phyloP scores from a whole-genome alignment of 2,888 invertebrate species.

The Pinctada fucata region DNA sequence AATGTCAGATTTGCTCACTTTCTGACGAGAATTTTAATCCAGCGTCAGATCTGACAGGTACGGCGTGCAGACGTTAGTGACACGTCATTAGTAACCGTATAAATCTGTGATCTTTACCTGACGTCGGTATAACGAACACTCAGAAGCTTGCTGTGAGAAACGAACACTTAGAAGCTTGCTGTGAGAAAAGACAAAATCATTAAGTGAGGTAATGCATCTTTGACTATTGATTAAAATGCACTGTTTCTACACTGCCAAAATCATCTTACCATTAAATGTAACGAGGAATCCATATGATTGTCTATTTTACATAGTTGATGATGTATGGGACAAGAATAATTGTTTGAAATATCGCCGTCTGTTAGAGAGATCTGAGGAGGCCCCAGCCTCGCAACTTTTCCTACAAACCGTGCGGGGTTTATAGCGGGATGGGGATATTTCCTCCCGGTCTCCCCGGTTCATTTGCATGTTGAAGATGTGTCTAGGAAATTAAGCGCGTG shows the following conservation, averaged over 20 bases:
- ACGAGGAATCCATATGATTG: neutral
- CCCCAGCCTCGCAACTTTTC: neutral
- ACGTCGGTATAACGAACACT: neutral
- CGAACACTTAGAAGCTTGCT: neutral
- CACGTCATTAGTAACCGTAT: neutral
- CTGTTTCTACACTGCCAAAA: neutral
- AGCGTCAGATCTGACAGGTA: too few species aligned
- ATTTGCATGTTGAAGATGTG: neutral
- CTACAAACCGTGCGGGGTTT: neutral
- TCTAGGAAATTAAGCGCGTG: neutral
- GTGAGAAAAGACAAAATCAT: neutral
- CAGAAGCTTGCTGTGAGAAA: neutral
- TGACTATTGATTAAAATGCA: constrained; percentile 2
- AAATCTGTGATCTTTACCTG: neutral
- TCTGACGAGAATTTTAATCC: too few species aligned
- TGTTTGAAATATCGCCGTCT: neutral
- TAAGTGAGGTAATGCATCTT: neutral
- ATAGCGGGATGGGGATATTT: neutral
- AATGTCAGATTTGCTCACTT: too few species aligned
- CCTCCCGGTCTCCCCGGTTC: neutral
- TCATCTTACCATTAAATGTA: neutral
- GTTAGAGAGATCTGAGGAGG: neutral
- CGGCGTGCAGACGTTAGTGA: neutral
- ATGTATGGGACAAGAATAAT: constrained; percentile 1
- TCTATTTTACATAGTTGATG: constrained; percentile 2